Conservation (phyloP, 2,797 vertebrate species). For the Lacerta bilineata region DNA sequence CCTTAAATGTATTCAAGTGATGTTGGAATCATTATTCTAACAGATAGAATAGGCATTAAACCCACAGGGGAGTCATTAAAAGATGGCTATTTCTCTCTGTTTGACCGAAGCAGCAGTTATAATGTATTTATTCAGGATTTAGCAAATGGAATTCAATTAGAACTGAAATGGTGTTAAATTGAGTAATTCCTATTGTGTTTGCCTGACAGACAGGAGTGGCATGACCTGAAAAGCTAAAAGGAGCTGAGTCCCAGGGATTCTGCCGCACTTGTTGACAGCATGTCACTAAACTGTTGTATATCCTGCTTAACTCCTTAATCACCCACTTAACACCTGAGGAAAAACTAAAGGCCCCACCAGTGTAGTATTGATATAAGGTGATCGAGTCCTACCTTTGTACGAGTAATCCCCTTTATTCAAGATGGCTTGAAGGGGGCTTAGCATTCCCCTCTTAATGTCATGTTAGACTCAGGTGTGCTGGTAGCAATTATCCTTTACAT, state of each 20-base stretch:
- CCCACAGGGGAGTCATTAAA: slow-evolving; percentile 81
- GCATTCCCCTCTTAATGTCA: not conserved
- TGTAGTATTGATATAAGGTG: not conserved
- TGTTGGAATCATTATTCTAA: slow-evolving; percentile 78
- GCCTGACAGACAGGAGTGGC: slow-evolving; percentile 70
- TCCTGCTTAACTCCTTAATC: slow-evolving; percentile 58
- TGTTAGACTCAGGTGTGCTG: not conserved
- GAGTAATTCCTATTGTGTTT: slow-evolving; percentile 80
- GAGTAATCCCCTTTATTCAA: slow-evolving; percentile 30
- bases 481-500: slow-evolving; percentile 5
- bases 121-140: slow-evolving; percentile 85
- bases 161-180: slow-evolving; percentile 80
- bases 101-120: slow-evolving; percentile 76
- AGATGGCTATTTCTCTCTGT: slow-evolving; percentile 78
- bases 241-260: not conserved
- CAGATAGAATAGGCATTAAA: slow-evolving; percentile 77
- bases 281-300: slow-evolving; percentile 41
- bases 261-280: slow-evolving; percentile 56
- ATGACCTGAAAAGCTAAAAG: slow-evolving; percentile 67
- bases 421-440: slow-evolving; percentile 44
- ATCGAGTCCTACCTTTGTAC: slow-evolving; percentile 31
- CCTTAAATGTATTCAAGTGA: slow-evolving; percentile 75
- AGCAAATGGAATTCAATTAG: slow-evolving; percentile 84
- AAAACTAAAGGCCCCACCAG: slow-evolving; percentile 47
- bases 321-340: slow-evolving; percentile 24